phyloP scores from a whole-genome alignment of 2,888 invertebrate species.

The Coelinius sp. region DNA sequence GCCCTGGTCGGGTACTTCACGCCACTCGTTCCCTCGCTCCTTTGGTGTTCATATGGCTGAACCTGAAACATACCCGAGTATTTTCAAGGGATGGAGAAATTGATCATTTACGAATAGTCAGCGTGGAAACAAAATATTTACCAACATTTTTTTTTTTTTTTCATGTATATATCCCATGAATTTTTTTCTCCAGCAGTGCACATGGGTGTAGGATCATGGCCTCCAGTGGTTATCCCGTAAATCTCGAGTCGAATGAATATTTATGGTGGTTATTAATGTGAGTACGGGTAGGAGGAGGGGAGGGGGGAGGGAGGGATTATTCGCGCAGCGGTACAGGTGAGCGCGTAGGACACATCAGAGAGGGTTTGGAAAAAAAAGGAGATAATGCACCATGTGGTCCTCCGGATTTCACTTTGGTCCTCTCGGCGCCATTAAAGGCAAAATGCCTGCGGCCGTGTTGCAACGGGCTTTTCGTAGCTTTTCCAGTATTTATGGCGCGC shows the following conservation, averaged over 20 bases:
- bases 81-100: neutral
- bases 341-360: neutral
- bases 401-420: constrained; percentile 33
- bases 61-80: neutral
- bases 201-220: constrained; percentile 6
- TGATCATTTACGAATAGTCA: constrained; percentile 2
- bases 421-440: constrained; percentile 51
- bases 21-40: neutral
- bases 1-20: constrained; percentile 11
- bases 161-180: neutral
- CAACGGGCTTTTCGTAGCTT: constrained; percentile 56
- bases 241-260: constrained; percentile 60
- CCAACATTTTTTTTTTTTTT: neutral
- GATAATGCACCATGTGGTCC: constrained; percentile 57
- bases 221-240: constrained; percentile 49
- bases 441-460: constrained; percentile 49
- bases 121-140: constrained; percentile 5
- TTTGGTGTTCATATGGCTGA: neutral
- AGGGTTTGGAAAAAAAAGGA: constrained; percentile 31
- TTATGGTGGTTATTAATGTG: constrained; percentile 62
- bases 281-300: too few relatives aligned
- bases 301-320: constrained; percentile 56
- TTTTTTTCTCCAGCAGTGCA: constrained; percentile 5
- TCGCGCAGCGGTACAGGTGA: constrained; percentile 43
- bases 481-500: constrained; percentile 49